Base-by-base conservation (phyloP, 2,888 invertebrate genomes). In the Morpho helenor region DNA sequence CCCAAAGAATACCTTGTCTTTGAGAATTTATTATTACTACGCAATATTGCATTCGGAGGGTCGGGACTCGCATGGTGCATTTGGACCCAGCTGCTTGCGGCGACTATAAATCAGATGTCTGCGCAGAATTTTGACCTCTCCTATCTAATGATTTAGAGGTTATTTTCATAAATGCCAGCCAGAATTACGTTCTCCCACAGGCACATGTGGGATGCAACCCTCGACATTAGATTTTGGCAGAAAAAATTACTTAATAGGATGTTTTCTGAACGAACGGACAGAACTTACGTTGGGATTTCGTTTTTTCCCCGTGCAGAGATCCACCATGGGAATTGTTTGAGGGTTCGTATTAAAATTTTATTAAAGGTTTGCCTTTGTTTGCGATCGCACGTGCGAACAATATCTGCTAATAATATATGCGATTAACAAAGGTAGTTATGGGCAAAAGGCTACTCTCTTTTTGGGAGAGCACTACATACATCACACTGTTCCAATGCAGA, bases 181-280 rank as follows among this genome's bases (percentile, higher is more conserved):
- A 52, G 49, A 69, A 76, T 60, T 65, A 60, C 65, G 57, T 57
- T 60, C 74, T 86, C 87, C 85, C 87, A 80, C 73, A 78, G 80
- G 81, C 80, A 76, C 88, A 85, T 87, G 82, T 87, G 87, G 80
- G 80, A 75, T 72, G 73, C 84, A 80, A 84, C 88, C 88, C 87
- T 82, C 82, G 76, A 78, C 82, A 83, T 87, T 84, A 85, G 79
- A 80, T 83, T 86, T 82, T 74, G 79, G 76, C 71, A 79, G 81
- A 87, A 89, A 88, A 88, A 88, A 87, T 77, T 85, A 84, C 82
- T 87, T 87, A 87, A 89, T 89, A 80, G 84, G 82, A 86, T 87
- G 85, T 87, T 86, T 86, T 87, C 86, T 87, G 83, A 80, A 74
- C 80, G 85, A 84, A 77, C 74, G 76, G 31, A 31, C 31, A 31